phyloP scores from a whole-genome alignment of 2,888 invertebrate genomes.

The Metopia argyrocephala region DNA sequence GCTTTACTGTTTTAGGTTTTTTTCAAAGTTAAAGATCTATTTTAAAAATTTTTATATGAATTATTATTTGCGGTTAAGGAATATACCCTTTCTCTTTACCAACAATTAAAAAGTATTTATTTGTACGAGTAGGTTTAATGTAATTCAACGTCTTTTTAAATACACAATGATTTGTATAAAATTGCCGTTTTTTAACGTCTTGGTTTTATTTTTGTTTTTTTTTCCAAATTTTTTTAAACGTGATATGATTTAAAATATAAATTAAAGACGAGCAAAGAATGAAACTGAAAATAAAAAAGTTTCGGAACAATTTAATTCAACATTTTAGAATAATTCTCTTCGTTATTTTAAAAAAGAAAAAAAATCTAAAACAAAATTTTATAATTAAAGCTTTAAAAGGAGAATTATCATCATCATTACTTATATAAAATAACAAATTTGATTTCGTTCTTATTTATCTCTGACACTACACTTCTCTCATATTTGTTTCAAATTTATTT shows the following conservation, averaged over 20 bases:
- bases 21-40: no score
- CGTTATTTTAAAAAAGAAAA: not conserved
- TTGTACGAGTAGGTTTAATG: constrained; percentile 45
- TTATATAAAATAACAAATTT: no score
- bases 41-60: no score
- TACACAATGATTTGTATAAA: constrained; percentile 61
- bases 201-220: constrained; percentile 20
- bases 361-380: not conserved
- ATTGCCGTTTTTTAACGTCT: constrained; percentile 20
- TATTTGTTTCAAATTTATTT: constrained; percentile 1
- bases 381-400: no score
- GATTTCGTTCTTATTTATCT: not conserved
- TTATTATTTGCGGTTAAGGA: no score
- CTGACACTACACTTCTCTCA: not conserved
- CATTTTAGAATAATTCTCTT: constrained; percentile 15
- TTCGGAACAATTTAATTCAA: constrained; percentile 24
- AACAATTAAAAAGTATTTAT: constrained; percentile 13
- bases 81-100: not conserved
- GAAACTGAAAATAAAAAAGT: not conserved
- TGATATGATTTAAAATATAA: constrained; percentile 56
- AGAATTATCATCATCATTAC: no score
- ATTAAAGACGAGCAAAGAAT: not conserved
- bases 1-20: no score
- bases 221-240: constrained; percentile 30
- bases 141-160: constrained; percentile 58